phyloP scores from a whole-genome alignment of 2,797 vertebrate genomes.

The Balearica regulorum region DNA sequence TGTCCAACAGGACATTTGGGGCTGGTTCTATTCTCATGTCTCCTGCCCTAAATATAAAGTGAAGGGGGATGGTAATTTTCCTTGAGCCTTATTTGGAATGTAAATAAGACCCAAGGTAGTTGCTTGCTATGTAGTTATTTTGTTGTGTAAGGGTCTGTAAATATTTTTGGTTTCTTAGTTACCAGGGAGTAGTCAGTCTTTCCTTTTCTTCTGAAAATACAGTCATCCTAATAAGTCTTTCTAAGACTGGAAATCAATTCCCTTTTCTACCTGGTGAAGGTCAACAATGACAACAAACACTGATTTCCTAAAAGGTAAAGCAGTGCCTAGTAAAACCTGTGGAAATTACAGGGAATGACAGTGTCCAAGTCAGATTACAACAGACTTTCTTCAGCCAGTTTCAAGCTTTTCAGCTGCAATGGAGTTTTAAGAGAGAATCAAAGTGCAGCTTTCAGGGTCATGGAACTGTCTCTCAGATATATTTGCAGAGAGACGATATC shows the following conservation, averaged over 20 bases:
- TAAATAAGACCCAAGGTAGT: not conserved
- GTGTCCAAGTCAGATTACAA: not conserved
- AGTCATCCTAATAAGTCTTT: not conserved
- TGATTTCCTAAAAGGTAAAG: not conserved
- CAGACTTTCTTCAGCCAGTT: not conserved
- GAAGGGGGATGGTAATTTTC: not conserved
- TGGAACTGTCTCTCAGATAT: not conserved
- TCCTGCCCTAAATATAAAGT: not conserved
- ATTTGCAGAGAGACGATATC: not conserved
- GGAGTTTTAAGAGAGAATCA: not conserved
- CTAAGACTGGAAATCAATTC: not conserved
- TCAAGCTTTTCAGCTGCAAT: not conserved
- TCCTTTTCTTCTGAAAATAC: not conserved
- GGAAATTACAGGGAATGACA: not conserved
- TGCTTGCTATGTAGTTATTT: not conserved
- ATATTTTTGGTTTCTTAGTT: constrained; percentile 28
- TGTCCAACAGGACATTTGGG: not conserved
- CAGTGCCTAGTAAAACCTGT: not conserved
- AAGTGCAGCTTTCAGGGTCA: not conserved
- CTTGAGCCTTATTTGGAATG: not conserved
- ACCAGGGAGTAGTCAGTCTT: not conserved
- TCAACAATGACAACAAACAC: not conserved
- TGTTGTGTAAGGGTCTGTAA: constrained; percentile 2
- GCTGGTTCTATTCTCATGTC: not conserved
- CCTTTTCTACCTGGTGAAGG: not conserved